Base-by-base conservation (phyloP, 2,888 invertebrate species). In the Andrena minutula region DNA sequence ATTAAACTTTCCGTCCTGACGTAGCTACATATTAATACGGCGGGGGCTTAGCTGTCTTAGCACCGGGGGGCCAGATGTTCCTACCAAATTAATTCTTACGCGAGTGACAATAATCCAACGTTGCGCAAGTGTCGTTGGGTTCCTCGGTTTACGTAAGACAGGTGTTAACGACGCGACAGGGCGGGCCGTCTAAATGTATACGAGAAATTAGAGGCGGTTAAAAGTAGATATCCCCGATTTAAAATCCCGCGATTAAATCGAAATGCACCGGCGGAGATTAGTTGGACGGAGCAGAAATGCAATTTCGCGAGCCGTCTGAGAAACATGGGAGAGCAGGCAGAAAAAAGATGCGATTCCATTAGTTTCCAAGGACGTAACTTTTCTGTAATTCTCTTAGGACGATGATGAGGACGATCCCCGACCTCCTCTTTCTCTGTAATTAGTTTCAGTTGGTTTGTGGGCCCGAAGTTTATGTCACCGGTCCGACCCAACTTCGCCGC, bases 381-480 rank as follows among this genome's bases (percentile, higher is more conserved):
- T 56, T 49, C 72, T 66, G 75, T 88, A 88, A 88, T 80, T 85
- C 75, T 72, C 53, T 88, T 84, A 85, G 76, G 79, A 79, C 60
- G 49, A 61, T 64, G 83, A 83, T 23, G 66, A 58, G 64, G 71
- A 68, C 79, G 81, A 83, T 77, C 75, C 56, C 32, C 30, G 63
- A 76, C 23, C 78, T 56, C 8, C 56, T 51, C 70, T 75, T 86
- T 78, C 75, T 61, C 71, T 10, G 76, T 87, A 88, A 88, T 88
- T 88, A 77, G 79, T 88, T 87, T 72, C 83, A 41, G 73, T 63
- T 32, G 35, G 60, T 56, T 60, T 47, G 68, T 51, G 65, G 75
- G 60, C 47, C 63, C 76, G 26, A 77, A 84, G 71, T 85, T 86
- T 70, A 64, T 77, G 63, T 79, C 68, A 65, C 47, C 23, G 47